Evolutionary conservation across 2,797 vertebrate genomes (phyloP).

Genomic region (Chelonia mydas): DNA sequence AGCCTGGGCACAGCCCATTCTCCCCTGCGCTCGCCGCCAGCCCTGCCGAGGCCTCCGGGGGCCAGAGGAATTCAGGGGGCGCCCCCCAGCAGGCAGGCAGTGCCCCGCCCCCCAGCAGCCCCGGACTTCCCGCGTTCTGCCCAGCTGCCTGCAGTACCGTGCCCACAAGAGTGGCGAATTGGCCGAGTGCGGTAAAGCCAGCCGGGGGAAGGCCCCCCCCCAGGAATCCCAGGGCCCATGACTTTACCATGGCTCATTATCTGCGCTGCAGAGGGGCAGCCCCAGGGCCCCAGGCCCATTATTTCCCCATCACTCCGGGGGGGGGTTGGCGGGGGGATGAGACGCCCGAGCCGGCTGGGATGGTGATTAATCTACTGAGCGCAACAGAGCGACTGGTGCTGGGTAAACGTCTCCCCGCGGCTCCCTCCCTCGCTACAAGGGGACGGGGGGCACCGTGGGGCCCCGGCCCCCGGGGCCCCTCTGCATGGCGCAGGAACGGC

Average conservation of each 20-base stretch:
- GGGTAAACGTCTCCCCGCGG: neutral
- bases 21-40: too few relatives aligned
- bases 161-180: too few relatives aligned
- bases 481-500: neutral
- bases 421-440: neutral
- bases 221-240: slow-evolving; percentile 7
- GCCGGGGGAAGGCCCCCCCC: neutral
- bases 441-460: too few relatives aligned
- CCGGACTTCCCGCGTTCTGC: too few relatives aligned
- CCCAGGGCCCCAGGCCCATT: neutral
- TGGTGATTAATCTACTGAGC: neutral
- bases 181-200: neutral
- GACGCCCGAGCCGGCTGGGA: neutral
- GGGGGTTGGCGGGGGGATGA: neutral
- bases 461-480: neutral
- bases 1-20: too few relatives aligned
- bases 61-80: too few relatives aligned
- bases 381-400: neutral
- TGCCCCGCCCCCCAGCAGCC: too few relatives aligned
- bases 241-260: slow-evolving; percentile 38
- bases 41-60: too few relatives aligned
- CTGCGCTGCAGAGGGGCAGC: neutral
- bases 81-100: too few relatives aligned
- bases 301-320: neutral
- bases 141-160: rapidly evolving